Base-by-base conservation (phyloP, 2,113 vertebrate genomes). In the Eurypyga helias region DNA sequence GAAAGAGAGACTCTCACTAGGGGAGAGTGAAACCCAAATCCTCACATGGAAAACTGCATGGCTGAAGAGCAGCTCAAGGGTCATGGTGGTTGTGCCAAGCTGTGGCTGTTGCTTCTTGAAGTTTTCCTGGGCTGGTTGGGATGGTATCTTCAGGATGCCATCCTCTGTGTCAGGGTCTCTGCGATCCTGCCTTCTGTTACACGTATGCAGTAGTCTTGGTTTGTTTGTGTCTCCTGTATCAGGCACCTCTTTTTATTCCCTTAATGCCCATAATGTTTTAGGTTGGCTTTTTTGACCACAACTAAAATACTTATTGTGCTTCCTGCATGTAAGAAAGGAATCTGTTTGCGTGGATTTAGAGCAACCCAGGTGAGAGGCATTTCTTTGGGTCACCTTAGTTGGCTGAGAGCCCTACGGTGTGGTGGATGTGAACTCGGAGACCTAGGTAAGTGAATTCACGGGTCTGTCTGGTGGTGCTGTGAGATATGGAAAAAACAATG, bases 401-500 rank as follows among this genome's bases (percentile, higher is more conserved):
- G 69, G 5, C 34, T 13, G 43, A 60, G 65, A 79, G 34, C 72
- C 60, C 19, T 34, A 6, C 16, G 17, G 7, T 7, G 8, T 10
- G 48, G 4, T 15, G 34, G 36, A 19, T 33, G 8, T 34, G 61
- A 67, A 46, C 85, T 85, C 26, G 23, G 70, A 76, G 51, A 7
- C 0, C 1, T 1, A 7, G 6, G 8, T 18, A 43, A 15, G 16
- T 65, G 58, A 79, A 61, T 55, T 76, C 36, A 36, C 6, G 36
- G 25, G 2, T 60, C 62, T 85, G 12, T 10, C 54, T 76, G 57
- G 15, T 24, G 28, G 6, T 33, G 14, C 67, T 43, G 17, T 20
- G 62, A 54, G 66, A 48, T 5, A 5, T 0, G 4, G 21, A 45
- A 18, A 13, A 9, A 26, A 14, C 18, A 19, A 2, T 1, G 0